Percentiles rank a stretch among this genome's conserved stretches.
Conservation (phyloP, 2,113 vertebrate species). For the Verasper variegatus region DNA sequence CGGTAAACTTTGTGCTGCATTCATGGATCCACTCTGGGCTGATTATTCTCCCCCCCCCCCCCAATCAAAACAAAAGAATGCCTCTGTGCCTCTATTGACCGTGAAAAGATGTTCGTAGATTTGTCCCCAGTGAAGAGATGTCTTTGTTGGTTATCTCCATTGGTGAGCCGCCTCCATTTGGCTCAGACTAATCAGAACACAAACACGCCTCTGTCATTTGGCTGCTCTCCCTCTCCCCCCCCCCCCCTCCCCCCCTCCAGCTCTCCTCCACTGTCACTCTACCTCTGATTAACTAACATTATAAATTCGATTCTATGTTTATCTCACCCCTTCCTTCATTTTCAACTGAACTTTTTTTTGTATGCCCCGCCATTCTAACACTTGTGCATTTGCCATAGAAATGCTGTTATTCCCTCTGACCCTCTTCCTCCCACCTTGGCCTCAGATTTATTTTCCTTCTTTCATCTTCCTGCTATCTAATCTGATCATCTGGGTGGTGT, state of each 20-base stretch:
- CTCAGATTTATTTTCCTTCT: constrained; percentile 40
- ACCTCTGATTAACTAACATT: constrained; percentile 57
- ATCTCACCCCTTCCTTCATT: constrained; percentile 18
- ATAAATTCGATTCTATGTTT: constrained; percentile 38
- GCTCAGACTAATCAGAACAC: constrained; percentile 80
- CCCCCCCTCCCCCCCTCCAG: constrained; percentile 1
- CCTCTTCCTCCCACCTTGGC: constrained; percentile 20
- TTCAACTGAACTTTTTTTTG: constrained; percentile 17
- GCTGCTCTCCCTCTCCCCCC: constrained; percentile 58
- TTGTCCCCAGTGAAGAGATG: constrained; percentile 71
- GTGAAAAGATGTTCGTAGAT: constrained; percentile 77
- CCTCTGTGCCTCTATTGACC: constrained; percentile 63
- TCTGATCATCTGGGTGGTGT: constrained; percentile 54
- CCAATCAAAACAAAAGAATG: constrained; percentile 65
- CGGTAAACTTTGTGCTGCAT: constrained; percentile 40
- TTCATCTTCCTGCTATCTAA: constrained; percentile 50
- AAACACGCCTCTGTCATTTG: constrained; percentile 85
- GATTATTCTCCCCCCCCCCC: constrained; percentile 2
- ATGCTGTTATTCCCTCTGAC: constrained; percentile 2
- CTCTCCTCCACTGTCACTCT: constrained; percentile 29
- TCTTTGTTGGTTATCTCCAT: constrained; percentile 81
- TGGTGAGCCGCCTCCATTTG: constrained; percentile 79
- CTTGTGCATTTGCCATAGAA: background rate
- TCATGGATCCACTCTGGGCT: constrained; percentile 20
- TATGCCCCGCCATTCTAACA: background rate